Evolutionary conservation across 2,113 vertebrate genomes (phyloP).

Genomic region (Litocranius walleri): DNA sequence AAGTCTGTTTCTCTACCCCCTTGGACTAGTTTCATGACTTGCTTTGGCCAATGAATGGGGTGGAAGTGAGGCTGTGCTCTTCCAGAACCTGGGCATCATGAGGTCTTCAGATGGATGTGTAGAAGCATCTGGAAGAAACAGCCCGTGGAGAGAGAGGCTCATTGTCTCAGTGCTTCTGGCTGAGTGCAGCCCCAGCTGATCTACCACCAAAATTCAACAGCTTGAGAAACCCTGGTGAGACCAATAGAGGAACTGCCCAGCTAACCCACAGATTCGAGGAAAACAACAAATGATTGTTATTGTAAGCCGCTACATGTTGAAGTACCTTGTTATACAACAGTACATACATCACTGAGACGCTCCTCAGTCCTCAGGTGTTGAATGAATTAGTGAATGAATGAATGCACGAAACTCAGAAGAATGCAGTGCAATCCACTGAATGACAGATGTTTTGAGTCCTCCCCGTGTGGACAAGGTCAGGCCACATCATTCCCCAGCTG

Average conservation of each 20-base stretch:
- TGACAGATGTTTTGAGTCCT: background rate
- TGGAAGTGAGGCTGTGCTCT: background rate
- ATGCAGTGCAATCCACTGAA: background rate
- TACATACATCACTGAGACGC: background rate
- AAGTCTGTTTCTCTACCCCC: background rate
- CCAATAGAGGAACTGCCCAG: background rate
- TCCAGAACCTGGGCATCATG: background rate
- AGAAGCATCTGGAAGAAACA: background rate
- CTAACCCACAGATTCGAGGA: background rate
- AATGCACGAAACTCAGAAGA: background rate
- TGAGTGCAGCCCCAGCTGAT: background rate
- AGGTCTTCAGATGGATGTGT: background rate
- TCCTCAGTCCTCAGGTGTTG: background rate
- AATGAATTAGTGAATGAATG: background rate
- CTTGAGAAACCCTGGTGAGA: background rate
- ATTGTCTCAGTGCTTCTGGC: background rate
- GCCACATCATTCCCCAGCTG: background rate
- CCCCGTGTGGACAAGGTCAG: background rate
- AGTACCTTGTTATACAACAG: background rate
- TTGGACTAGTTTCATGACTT: background rate
- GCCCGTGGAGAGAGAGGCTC: background rate
- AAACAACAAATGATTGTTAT: background rate
- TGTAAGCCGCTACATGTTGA: background rate
- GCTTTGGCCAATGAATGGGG: background rate
- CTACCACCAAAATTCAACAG: background rate